Percentiles rank a stretch among this genome's conserved stretches.
Conservation (phyloP, 2,888 invertebrate species). For the Chloroclystis v-ata region DNA sequence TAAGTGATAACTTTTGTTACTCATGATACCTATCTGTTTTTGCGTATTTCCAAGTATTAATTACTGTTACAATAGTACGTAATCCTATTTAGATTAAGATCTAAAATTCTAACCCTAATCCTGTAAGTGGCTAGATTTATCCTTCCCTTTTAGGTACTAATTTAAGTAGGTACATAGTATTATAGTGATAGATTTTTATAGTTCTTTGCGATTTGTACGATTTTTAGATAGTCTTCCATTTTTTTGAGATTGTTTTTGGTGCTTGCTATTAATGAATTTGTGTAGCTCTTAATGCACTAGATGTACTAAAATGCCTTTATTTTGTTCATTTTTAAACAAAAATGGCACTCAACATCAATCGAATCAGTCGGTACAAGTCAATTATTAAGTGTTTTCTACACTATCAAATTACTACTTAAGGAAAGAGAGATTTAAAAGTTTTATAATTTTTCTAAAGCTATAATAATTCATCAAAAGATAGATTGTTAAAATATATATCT, state of each 20-base stretch:
- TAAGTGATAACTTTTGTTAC: no score
- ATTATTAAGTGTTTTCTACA: no score
- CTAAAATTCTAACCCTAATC: constrained; percentile 1
- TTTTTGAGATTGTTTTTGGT: constrained; percentile 14
- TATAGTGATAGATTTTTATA: constrained; percentile 21
- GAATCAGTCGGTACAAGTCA: no score
- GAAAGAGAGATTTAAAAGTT: no score
- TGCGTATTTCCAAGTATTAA: not conserved
- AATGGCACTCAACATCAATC: no score
- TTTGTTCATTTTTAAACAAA: no score
- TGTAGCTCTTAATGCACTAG: not conserved
- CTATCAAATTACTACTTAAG: no score
- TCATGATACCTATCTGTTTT: no score
- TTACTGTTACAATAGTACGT: not conserved
- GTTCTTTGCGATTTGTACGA: constrained; percentile 18
- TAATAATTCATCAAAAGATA: no score
- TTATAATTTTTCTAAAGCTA: no score
- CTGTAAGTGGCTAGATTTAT: constrained; percentile 1
- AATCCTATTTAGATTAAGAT: constrained; percentile 1
- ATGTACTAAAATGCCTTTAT: no score
- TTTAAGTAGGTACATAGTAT: constrained; percentile 1
- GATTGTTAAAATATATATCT: no score
- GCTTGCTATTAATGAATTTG: constrained; percentile 7
- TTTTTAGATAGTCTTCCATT: constrained; percentile 16
- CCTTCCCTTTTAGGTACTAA: constrained; percentile 17